Conservation (phyloP, 2,888 invertebrate species). For the Netelia fuscicornis region DNA sequence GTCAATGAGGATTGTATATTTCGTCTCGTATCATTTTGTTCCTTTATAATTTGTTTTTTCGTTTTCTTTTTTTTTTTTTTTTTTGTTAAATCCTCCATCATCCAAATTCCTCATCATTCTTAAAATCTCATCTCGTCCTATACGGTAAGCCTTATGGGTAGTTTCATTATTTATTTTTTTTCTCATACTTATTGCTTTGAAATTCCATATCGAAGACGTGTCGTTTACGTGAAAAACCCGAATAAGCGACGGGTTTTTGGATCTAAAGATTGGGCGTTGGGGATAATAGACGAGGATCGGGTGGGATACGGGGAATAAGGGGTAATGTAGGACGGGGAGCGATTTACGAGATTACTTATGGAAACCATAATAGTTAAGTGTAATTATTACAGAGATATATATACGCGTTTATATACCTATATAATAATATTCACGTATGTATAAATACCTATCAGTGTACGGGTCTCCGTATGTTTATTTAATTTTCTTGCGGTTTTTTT, state of each 20-base stretch:
- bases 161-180: slow-evolving; percentile 70
- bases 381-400: slow-evolving; percentile 69
- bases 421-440: slow-evolving; percentile 68
- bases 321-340: slow-evolving; percentile 23
- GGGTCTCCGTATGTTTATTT: slow-evolving; percentile 62
- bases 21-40: slow-evolving; percentile 29
- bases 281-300: slow-evolving; percentile 1
- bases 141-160: slow-evolving; percentile 68
- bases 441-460: slow-evolving; percentile 69
- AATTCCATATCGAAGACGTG: slow-evolving; percentile 82
- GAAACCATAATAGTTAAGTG: slow-evolving; percentile 64
- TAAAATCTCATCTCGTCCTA: slow-evolving; percentile 66
- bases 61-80: slow-evolving; percentile 16
- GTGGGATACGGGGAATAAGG: slow-evolving; percentile 19
- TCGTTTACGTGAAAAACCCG: slow-evolving; percentile 68
- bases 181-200: slow-evolving; percentile 83
- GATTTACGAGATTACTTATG: slow-evolving; percentile 57
- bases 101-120: slow-evolving; percentile 52
- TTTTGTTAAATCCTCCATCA: slow-evolving; percentile 15
- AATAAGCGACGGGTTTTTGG: slow-evolving; percentile 61
- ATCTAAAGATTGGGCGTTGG: background rate
- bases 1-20: slow-evolving; percentile 32
- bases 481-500: slow-evolving; percentile 48
- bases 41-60: slow-evolving; percentile 43
- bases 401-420: slow-evolving; percentile 66